Evolutionary conservation across 2,113 vertebrate species (phyloP), one percentile per base, ranked within the genome.

Genomic region (Pipra filicauda): DNA sequence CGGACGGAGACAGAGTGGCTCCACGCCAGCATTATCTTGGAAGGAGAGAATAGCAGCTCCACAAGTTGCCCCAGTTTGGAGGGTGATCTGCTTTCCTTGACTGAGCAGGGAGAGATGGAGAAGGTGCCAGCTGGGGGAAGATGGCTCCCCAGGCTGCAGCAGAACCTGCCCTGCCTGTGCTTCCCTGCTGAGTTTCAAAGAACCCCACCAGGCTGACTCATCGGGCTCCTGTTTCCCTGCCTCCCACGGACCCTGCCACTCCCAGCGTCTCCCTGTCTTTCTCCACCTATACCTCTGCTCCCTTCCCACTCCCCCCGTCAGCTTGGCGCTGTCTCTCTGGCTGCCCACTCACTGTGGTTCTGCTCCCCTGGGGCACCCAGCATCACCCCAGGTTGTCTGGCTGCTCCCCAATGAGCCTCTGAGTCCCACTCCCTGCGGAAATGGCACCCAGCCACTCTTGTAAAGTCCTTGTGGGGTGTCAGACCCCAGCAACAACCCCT

Each of bases 231-330:
- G 83, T 80, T 95, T 97, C 92, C 85, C 82, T 86, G 88, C 94
- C 94, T 97, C 96, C 96, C 94, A 95, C 96, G 28, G 73, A 64
- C 89, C 84, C 65, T 67, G 96, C 96, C 96, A 94, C 96, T 96
- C 96, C 96, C 91, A 48, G 95, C 89, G 52, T 85, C 95, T 96
- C 91, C 86, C 69, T 85, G 91, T 92, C 93, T 95, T 95, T 72
- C 93, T 55, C 52, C 39, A 87, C 84, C 31, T 18, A 49, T 61
- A 71, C 76, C 73, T 95, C 69, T 4, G 8, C 64, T 87, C 75
- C 95, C 93, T 82, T 72, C 82, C 82, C 70, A 18, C 82, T 89
- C 85, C 28, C 31, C 3, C 43, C 39, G 51, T 61, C 13, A 4
- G 59, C 72, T 73, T 12, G 37, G 91, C 21, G 18, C 79, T 51